Conservation (phyloP, 2,113 vertebrate genomes). For the Saccopteryx leptura region DNA sequence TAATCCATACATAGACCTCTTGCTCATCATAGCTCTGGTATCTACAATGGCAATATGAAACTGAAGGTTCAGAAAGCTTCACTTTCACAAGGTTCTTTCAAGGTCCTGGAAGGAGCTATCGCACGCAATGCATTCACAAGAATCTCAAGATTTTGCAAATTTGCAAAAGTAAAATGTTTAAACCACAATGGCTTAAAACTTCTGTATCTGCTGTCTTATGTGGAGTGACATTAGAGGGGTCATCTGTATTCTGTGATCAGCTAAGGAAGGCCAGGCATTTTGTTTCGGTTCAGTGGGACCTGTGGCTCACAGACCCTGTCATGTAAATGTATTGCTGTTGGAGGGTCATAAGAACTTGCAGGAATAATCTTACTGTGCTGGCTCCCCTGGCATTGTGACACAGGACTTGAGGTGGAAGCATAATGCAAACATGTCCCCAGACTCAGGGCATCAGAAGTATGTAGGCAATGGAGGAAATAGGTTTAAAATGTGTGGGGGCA, state of each 20-base stretch:
- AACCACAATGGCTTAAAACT: not conserved
- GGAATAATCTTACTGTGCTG: not conserved
- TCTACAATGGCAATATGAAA: not conserved
- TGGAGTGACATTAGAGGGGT: not conserved
- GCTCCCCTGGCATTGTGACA: not conserved
- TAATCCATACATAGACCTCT: not conserved
- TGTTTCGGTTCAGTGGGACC: not conserved
- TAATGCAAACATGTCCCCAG: not conserved
- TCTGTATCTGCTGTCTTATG: not conserved
- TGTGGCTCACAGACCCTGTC: not conserved
- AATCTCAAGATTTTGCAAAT: not conserved
- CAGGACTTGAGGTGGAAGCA: not conserved
- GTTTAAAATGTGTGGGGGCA: not conserved
- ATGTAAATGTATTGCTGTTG: not conserved
- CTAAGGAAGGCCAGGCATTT: not conserved
- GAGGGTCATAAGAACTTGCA: not conserved
- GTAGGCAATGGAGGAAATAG: not conserved
- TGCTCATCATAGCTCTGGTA: not conserved
- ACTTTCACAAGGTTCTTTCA: not conserved
- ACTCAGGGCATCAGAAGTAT: not conserved
- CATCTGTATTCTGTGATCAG: not conserved
- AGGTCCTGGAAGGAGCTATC: not conserved
- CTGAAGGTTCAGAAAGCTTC: not conserved
- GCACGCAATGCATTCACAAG: not conserved
- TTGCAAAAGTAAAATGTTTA: conserved; percentile 12